Percentiles rank a stretch among this genome's conserved stretches.
phyloP scores from a whole-genome alignment of 2,113 vertebrate genomes.

The Boleophthalmus pectinirostris region DNA sequence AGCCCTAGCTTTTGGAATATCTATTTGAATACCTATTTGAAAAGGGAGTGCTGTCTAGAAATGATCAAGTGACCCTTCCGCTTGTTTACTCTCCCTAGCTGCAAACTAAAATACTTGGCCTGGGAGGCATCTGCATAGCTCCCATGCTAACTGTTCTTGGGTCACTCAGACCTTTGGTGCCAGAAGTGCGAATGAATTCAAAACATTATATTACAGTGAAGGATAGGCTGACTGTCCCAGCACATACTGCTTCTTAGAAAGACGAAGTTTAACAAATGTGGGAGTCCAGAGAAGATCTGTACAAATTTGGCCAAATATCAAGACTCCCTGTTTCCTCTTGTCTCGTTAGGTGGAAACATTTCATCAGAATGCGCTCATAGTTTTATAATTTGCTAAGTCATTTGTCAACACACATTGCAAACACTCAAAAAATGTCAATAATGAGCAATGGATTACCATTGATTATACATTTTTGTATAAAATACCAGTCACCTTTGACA shows the following conservation, averaged over 20 bases:
- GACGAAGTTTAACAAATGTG: conserved; percentile 22
- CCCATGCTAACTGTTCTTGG: conserved; percentile 9
- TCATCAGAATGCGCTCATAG: not conserved
- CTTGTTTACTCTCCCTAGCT: conserved; percentile 1
- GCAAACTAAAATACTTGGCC: conserved; percentile 15
- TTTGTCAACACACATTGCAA: not conserved
- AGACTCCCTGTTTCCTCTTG: conserved; percentile 12
- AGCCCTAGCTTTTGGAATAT: not conserved
- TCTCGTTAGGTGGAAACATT: conserved; percentile 32
- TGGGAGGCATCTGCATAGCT: conserved; percentile 13
- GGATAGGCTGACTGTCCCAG: conserved; percentile 27
- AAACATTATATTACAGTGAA: conserved; percentile 23
- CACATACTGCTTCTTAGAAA: conserved; percentile 21
- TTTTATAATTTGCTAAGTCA: no score
- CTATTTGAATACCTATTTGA: conserved; percentile 2
- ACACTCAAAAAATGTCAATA: not conserved
- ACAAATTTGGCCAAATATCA: conserved; percentile 36
- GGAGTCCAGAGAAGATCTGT: conserved; percentile 19
- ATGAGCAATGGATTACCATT: not conserved
- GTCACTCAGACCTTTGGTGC: conserved; percentile 35
- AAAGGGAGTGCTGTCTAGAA: not conserved
- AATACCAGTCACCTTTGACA: no score
- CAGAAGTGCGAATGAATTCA: conserved; percentile 19
- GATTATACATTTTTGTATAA: no score
- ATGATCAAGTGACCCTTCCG: conserved; percentile 7